These are phyloP conservation scores for Ellobius talpinus DNA, from an alignment of 2,113 vertebrate species.

Conservation along the genomic window DNA sequence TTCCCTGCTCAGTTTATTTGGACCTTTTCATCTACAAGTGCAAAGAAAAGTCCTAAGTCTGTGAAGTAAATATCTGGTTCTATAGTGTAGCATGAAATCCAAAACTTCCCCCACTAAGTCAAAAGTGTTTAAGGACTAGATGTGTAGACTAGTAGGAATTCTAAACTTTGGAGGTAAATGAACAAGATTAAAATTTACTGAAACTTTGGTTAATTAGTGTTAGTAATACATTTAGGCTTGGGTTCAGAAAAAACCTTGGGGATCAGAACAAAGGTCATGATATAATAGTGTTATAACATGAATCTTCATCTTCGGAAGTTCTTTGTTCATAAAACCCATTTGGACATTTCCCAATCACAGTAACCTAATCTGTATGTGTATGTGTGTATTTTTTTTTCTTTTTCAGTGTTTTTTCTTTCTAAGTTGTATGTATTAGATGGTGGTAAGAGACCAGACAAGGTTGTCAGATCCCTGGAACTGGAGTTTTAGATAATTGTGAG, in stretches of 20 bases:
- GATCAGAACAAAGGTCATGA: neutral
- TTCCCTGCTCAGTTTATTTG: neutral
- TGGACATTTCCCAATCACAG: neutral
- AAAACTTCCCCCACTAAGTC: neutral
- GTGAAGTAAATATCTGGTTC: neutral
- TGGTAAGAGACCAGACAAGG: neutral
- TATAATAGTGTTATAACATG: neutral
- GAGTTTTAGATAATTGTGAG: neutral
- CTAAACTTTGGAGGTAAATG: neutral
- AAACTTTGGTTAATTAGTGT: neutral
- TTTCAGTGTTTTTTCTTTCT: neutral
- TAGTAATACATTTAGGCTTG: neutral
- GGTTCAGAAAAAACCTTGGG: neutral
- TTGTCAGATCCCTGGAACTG: neutral
- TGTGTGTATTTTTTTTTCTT: neutral
- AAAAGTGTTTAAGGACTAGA: neutral
- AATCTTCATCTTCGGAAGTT: neutral
- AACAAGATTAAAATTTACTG: neutral
- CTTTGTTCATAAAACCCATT: neutral
- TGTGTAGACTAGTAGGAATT: neutral
- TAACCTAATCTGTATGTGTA: neutral
- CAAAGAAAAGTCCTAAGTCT: conserved; percentile 32
- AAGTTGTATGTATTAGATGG: neutral
- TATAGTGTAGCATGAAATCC: conserved; percentile 15
- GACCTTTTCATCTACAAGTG: conserved; percentile 4